Evolutionary conservation across 2,888 invertebrate species (phyloP).

Genomic region (Sarcophaga variegata): DNA sequence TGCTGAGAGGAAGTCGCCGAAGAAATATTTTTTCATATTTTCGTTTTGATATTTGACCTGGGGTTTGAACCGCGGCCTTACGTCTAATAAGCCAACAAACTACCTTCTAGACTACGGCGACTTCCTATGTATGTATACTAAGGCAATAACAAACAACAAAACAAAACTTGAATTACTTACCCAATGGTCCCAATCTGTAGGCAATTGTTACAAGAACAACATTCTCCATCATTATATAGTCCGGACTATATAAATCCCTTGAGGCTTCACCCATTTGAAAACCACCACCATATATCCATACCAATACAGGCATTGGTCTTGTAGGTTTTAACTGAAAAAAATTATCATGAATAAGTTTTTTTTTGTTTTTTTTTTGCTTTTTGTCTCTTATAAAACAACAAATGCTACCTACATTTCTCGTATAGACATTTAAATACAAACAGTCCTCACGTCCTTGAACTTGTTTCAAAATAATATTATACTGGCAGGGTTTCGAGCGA

Average conservation of each 20-base stretch:
- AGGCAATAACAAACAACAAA: no score
- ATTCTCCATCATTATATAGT: slow-evolving; percentile 82
- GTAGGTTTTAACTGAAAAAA: slow-evolving; percentile 76
- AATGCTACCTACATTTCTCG: slow-evolving; percentile 76
- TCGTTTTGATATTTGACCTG: no score
- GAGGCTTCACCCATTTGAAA: slow-evolving; percentile 82
- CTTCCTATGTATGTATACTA: no score
- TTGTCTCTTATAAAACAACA: neutral
- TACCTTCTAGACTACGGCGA: no score
- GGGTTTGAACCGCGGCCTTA: no score
- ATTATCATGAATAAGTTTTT: neutral
- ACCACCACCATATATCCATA: slow-evolving; percentile 83
- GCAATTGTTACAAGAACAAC: slow-evolving; percentile 82
- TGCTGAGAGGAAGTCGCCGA: no score
- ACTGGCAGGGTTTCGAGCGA: slow-evolving; percentile 79
- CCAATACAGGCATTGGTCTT: slow-evolving; percentile 80
- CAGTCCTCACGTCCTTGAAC: slow-evolving; percentile 83
- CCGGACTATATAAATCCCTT: slow-evolving; percentile 81
- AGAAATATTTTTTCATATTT: no score
- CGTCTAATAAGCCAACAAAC: no score
- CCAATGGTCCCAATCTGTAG: slow-evolving; percentile 82
- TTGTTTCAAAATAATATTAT: slow-evolving; percentile 78
- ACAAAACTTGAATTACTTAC: slow-evolving; percentile 69
- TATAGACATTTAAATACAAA: slow-evolving; percentile 83
- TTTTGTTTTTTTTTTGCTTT: neutral